phyloP scores from a whole-genome alignment of 2,888 invertebrate genomes.

The Zaprionus lineosus region DNA sequence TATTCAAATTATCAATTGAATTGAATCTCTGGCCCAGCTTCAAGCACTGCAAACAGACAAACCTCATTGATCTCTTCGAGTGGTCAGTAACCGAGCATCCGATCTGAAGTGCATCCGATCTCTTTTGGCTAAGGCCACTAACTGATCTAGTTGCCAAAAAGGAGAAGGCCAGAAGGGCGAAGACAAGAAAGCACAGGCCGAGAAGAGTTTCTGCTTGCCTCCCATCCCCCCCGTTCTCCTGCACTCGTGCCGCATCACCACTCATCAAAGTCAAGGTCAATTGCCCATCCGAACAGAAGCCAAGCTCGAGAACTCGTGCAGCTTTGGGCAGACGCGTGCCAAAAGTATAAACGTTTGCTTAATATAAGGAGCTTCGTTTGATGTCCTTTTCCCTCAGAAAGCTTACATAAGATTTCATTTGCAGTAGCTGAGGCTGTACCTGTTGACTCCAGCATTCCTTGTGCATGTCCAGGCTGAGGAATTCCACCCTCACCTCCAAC shows the following conservation, averaged over 20 bases:
- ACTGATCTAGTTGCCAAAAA: constrained; percentile 26
- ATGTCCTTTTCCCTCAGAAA: no score
- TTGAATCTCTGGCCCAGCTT: constrained; percentile 2
- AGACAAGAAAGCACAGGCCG: constrained; percentile 29
- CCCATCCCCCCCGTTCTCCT: no score
- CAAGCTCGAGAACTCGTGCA: no score
- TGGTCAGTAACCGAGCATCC: constrained; percentile 35
- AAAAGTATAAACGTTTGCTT: no score
- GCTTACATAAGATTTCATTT: no score
- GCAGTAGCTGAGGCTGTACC: background rate
- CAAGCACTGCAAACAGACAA: constrained; percentile 31
- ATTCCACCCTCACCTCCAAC: no score
- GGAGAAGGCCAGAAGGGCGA: no score
- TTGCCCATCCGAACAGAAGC: constrained; percentile 49
- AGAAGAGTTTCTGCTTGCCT: no score
- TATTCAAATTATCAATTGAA: constrained; percentile 40
- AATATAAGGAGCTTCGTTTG: no score
- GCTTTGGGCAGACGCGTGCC: no score
- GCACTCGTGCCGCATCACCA: constrained; percentile 25
- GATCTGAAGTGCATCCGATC: constrained; percentile 18
- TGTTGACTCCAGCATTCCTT: background rate
- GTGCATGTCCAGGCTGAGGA: no score
- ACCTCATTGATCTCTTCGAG: constrained; percentile 21
- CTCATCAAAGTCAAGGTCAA: constrained; percentile 41
- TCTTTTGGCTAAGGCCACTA: constrained; percentile 52